phyloP scores from a whole-genome alignment of 2,797 vertebrate genomes.

The Gobio occitaniae region DNA sequence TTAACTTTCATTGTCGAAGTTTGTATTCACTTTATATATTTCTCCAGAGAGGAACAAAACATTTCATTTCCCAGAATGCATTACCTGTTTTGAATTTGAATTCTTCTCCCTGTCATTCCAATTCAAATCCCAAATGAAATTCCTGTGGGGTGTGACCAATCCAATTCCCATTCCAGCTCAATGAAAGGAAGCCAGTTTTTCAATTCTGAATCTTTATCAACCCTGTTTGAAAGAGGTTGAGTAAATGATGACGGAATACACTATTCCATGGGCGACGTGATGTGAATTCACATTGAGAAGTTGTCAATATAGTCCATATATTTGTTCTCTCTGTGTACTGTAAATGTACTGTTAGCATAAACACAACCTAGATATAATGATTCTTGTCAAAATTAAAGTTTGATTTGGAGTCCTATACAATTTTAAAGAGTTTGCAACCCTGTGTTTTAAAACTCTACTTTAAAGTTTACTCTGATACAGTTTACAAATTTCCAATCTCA shows the following conservation, averaged over 20 bases:
- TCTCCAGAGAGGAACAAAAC: neutral
- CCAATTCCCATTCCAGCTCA: neutral
- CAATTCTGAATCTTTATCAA: neutral
- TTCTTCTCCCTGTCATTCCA: neutral
- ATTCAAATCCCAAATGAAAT: neutral
- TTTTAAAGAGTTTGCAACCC: neutral
- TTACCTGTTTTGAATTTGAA: neutral
- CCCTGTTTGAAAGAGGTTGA: neutral
- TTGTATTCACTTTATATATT: neutral
- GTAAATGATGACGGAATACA: neutral
- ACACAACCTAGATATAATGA: neutral
- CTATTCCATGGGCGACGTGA: no score
- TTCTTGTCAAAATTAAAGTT: neutral
- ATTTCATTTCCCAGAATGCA: neutral
- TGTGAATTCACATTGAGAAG: no score
- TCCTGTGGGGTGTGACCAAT: neutral
- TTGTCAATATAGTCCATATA: no score
- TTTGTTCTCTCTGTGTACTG: no score
- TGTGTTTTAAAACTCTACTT: neutral
- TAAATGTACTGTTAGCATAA: neutral
- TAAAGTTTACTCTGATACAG: neutral
- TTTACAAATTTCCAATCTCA: neutral
- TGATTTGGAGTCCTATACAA: neutral
- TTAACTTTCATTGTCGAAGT: neutral
- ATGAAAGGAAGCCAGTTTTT: neutral